Base-by-base conservation (phyloP, 1,140 invertebrate genomes). In the Platyura marginata region DNA sequence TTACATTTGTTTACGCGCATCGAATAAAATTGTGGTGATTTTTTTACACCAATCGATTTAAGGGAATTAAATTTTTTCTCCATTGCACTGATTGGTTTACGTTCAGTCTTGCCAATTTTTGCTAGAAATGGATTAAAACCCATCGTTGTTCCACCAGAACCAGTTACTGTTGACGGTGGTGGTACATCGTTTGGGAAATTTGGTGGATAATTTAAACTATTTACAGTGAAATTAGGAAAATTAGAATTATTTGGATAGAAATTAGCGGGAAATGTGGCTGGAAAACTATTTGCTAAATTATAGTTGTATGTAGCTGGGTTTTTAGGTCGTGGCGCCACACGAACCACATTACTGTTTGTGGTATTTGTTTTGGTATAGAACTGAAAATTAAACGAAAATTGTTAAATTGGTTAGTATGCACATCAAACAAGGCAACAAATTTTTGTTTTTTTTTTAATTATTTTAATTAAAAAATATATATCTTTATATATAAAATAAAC, bases 51-150 rank as follows among this genome's bases (percentile, higher is more conserved):
- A 21, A 49, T 42, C 32, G 55, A 57, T 45, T 58, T 60, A 2
- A 60, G 40, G 0, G 57, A 60, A 42, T 60, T 55, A 37, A 59
- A 60, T 44, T 56, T 56, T 42, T 59, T 60, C 13, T 60, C 57
- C 42, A 37, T 35, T 42, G 11, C 49, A 46, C 9, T 53, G 48
- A 53, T 40, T 16, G 50, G 9, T 18, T 38, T 38, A 18, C 36
- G 16, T 18, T 38, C 36, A 18, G 18, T 20, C 19, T 38, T 38
- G 36, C 6, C 25, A 29, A 8, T 29, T 29, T 43, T 21, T 25
- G n/a, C 34, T 20, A 36, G 11, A 43, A 35, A 36, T 22, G 32
- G 42, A 37, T 43, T 43, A 11, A 4, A 9, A 9, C 4, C 10
- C 13, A 16, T 21, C 2, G 33, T 15, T 10, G 15, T 18, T 5